Evolutionary conservation across 2,888 invertebrate species (phyloP).

Genomic region (Rambutsinella grinnellia): DNA sequence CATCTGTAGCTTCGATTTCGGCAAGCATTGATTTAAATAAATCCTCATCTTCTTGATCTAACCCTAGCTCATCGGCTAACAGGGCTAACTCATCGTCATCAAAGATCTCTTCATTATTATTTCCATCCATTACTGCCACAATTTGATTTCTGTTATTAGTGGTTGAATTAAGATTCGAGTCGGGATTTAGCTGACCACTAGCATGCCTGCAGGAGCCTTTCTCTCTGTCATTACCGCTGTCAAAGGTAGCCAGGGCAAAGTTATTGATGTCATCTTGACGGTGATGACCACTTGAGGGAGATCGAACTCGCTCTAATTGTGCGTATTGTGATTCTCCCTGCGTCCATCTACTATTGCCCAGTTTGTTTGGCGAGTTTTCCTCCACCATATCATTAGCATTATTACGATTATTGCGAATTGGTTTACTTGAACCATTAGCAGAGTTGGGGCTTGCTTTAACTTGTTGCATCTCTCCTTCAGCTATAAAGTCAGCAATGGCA

Average conservation of each 20-base stretch:
- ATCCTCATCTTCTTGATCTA: constrained; percentile 64
- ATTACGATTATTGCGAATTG: constrained; percentile 31
- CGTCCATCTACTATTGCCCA: not conserved
- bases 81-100: constrained; percentile 65
- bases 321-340: not conserved
- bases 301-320: not conserved
- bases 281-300: not conserved
- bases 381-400: constrained; percentile 35
- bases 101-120: constrained; percentile 56
- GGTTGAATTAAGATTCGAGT: not conserved
- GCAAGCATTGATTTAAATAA: constrained; percentile 58
- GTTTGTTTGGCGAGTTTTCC: no score
- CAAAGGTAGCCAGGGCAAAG: no score
- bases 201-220: not conserved
- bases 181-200: constrained; percentile 33
- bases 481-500: constrained; percentile 4
- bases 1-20: constrained; percentile 52
- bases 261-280: no score
- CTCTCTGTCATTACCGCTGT: no score
- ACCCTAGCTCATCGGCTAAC: constrained; percentile 64
- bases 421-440: constrained; percentile 19
- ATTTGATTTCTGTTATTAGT: not conserved
- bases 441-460: constrained; percentile 10
- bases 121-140: constrained; percentile 34
- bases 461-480: constrained; percentile 12